Base-by-base conservation (phyloP, 2,888 invertebrate genomes). In the Syrphus vitripennis region DNA sequence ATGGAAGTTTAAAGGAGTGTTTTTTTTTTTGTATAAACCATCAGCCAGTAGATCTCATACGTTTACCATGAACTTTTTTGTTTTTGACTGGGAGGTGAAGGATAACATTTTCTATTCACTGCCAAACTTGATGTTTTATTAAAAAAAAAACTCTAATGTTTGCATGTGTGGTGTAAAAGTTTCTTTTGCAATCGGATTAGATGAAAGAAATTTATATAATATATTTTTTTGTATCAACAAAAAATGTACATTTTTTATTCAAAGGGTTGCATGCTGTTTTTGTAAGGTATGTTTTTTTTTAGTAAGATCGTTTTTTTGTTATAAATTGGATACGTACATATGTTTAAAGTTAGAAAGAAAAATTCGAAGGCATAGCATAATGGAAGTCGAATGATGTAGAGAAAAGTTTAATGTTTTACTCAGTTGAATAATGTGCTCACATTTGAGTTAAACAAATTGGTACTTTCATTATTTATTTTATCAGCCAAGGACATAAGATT, bases 71-170 rank as follows among this genome's bases (percentile, higher is more conserved):
- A 79, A 59, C 53, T 63, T 65, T 50, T 74, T 71, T 74, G 37
- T 45, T 72, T 31, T 67, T 59, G 10, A 37, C 37, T 24, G 42
- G 55, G 57, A 71, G 65, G 70, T 80, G 80, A 84, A 80, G 83
- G 83, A 61, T 79, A 55, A 24, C 61, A 55, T 59, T 26, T 14
- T 59, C 40, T 67, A 21, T 80, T 74, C 59, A 40, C 55, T 34
- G n/a, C 45, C 21, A 48, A 82, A 70, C 19, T 65, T 59, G 19
- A 14, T 50, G 48, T 67, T 67, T 67, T 67, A 50, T 19, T 19
- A 19, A 29, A 45, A 65, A 34, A 29, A 42, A 61, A 61, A 40
- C 24, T 57, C 6, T 6, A 40, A 31, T 69, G 31, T 69, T 67
- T 67, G 55, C 57, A 19, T 40, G 48, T 67, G 65, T 57, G 65